Base-by-base conservation (phyloP, 2,113 vertebrate genomes). In the Lycaon pictus region DNA sequence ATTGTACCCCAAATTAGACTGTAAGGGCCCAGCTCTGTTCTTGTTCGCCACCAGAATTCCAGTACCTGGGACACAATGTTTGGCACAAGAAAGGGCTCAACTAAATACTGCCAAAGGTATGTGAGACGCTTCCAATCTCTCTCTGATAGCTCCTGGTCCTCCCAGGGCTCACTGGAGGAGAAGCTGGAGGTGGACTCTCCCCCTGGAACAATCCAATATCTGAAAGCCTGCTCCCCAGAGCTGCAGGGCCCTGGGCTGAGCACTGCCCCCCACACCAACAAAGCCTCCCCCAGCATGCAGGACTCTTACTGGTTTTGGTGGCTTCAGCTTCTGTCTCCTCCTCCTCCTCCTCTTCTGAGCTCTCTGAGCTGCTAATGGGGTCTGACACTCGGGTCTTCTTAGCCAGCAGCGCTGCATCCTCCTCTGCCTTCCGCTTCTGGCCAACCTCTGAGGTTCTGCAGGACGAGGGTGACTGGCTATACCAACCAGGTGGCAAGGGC, bases 321-420 rank as follows among this genome's bases (percentile, higher is more conserved):
- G 58, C 27, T 89, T 62, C 2, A 0, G 86, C 88, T 67, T 90
- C 93, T 53, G 92, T 67, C 15, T 92, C 91, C 2, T 60, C 90
- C 67, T 98, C 98, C 65, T 98, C 98, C 76, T 99, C 99, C 15
- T 99, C 99, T 15, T 99, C 99, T 0, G 99, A 99, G 96, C 99
- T 99, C 96, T 99, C 99, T 0, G 99, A 99, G 96, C 98, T 99
- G 98, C 98, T 99, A 82, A 98, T 62, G 0, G 99, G 99, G 95
- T 99, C 99, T 37, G 99, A 98, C 93, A 99, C 98, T 16, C 99
- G 98, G 74, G 97, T 97, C 95, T 98, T 98, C 95, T 97, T 99
- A 84, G 98, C 98, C 96, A 97, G 76, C 16, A 92, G 93, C 0
- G 93, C 23, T 2, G 97, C 98, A 72, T 98, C 97, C 1, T 98